Conservation (phyloP, 2,888 invertebrate genomes). For the Adelognathus sp. region DNA sequence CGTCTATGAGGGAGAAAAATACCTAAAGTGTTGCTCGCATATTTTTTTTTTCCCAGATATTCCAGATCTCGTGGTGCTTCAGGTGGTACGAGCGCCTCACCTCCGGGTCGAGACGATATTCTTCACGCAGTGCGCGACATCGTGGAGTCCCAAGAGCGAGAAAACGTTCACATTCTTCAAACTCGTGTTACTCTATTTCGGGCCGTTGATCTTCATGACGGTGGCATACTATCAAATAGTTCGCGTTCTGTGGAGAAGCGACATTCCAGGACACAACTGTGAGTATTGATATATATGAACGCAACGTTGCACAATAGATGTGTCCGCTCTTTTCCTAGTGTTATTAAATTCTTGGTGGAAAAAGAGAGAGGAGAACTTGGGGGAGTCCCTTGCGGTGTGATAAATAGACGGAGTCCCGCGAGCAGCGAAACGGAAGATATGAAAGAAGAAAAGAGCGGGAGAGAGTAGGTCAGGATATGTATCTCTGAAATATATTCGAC, state of each 20-base stretch:
- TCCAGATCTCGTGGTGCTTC: conserved; percentile 89
- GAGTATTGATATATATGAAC: conserved; percentile 55
- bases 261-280: conserved; percentile 87
- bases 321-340: not conserved
- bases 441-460: not conserved
- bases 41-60: conserved; percentile 84
- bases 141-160: conserved; percentile 88
- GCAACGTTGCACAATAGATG: not conserved
- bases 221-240: conserved; percentile 93
- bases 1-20: not conserved
- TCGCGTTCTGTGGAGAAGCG: conserved; percentile 90
- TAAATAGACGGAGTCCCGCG: not conserved
- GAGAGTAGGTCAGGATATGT: conserved; percentile 6
- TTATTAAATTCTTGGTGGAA: not conserved
- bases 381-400: not conserved
- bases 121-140: conserved; percentile 88
- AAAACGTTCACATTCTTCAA: conserved; percentile 87
- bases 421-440: not conserved
- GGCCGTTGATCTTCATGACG: conserved; percentile 92
- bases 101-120: conserved; percentile 84
- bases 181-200: conserved; percentile 88
- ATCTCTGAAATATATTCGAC: conserved; percentile 4
- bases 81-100: conserved; percentile 82
- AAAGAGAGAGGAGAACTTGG: not conserved
- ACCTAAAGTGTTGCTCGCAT: not conserved